Percentiles rank a stretch among this genome's conserved stretches.
Conservation (phyloP, 2,113 vertebrate genomes). For the Jacana jacana region DNA sequence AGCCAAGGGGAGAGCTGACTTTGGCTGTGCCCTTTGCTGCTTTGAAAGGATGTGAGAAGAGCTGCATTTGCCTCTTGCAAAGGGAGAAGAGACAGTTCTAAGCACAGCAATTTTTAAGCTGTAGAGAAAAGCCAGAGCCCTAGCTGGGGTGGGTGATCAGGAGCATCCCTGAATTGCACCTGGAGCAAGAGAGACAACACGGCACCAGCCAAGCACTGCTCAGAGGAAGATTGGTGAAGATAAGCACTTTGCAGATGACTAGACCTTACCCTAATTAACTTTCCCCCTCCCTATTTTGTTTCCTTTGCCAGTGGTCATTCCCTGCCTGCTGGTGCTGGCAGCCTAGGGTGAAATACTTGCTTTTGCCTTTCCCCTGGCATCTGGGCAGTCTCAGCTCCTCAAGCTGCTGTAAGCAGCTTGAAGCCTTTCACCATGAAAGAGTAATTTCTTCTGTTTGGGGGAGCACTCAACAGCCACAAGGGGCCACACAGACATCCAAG, state of each 20-base stretch:
- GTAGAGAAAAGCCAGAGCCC: not conserved
- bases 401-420: not conserved
- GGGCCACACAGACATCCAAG: not conserved
- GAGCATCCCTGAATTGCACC: not conserved
- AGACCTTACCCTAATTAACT: not conserved
- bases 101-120: not conserved
- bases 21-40: not conserved
- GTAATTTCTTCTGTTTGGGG: not conserved
- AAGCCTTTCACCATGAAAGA: not conserved
- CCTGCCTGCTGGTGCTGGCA: not conserved
- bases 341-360: not conserved
- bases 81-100: not conserved
- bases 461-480: not conserved
- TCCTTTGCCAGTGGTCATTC: not conserved
- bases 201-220: not conserved
- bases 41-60: not conserved
- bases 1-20: not conserved
- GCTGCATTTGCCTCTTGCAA: not conserved
- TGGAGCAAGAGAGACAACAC: not conserved
- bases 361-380: not conserved
- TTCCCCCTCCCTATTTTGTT: not conserved
- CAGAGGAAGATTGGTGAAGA: not conserved
- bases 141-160: fast-evolving
- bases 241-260: not conserved
- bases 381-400: not conserved